A percentile compares a stretch with the other conserved stretches of the same genome.
Evolutionary conservation across 2,888 invertebrate species (phyloP).

Genomic region (Amorpha juglandis): DNA sequence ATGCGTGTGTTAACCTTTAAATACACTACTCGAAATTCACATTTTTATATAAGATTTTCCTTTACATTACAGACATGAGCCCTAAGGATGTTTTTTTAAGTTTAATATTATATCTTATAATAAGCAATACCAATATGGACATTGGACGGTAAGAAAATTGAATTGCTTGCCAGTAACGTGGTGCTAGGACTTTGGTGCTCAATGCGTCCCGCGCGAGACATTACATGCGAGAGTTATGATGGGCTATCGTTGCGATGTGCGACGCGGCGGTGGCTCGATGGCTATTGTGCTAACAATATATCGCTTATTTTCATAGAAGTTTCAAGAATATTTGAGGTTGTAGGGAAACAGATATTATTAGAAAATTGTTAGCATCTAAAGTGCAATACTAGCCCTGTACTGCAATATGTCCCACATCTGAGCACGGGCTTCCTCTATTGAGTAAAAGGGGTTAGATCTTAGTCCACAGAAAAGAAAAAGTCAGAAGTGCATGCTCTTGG

Average conservation of each 20-base stretch:
- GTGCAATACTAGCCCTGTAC: no score
- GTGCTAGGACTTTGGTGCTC: constrained; percentile 71
- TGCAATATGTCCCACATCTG: no score
- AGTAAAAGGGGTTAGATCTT: no score
- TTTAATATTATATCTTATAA: neutral
- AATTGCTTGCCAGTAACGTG: constrained; percentile 66
- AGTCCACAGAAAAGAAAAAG: no score
- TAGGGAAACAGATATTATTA: neutral
- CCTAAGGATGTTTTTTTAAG: constrained; percentile 6
- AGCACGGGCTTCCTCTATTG: no score
- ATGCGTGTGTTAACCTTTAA: no score
- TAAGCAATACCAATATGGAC: constrained; percentile 50
- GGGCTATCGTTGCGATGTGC: constrained; percentile 49
- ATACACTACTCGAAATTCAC: neutral
- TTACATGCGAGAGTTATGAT: constrained; percentile 64
- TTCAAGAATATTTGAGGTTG: constrained; percentile 18
- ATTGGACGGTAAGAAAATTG: constrained; percentile 74
- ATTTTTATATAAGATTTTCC: neutral
- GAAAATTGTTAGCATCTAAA: neutral
- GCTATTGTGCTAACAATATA: constrained; percentile 36
- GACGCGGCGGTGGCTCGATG: constrained; percentile 37
- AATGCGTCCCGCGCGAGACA: constrained; percentile 77
- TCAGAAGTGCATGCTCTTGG: no score
- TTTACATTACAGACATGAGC: neutral
- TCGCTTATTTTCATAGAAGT: constrained; percentile 40